Evolutionary conservation across 2,888 invertebrate genomes (phyloP).

Genomic region (Rutpela maculata): DNA sequence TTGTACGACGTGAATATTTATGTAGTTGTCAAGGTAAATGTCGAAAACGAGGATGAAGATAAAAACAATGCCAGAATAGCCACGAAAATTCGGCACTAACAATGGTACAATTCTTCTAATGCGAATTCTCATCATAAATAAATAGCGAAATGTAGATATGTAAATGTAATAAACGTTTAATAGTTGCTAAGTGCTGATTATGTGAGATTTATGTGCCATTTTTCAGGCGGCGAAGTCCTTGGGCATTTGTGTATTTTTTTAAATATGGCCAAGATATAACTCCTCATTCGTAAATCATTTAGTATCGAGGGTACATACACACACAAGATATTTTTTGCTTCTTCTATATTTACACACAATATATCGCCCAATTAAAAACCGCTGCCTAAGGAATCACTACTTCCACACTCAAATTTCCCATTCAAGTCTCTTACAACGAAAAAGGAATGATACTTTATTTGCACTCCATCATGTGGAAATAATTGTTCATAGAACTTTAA

Average conservation of each 20-base stretch:
- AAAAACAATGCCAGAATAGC: slow-evolving; percentile 12
- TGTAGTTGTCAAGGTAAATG: slow-evolving; percentile 18
- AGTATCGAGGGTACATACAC: too few species aligned
- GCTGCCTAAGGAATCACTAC: too few species aligned
- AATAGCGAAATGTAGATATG: neutral
- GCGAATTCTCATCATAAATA: neutral
- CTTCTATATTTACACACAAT: too few species aligned
- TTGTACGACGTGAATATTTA: slow-evolving; percentile 14
- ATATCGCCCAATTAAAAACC: too few species aligned
- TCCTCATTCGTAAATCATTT: too few species aligned
- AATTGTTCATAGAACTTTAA: too few species aligned
- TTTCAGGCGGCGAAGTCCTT: neutral
- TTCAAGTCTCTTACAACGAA: too few species aligned
- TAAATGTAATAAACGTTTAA: neutral
- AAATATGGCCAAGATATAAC: too few species aligned
- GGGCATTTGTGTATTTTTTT: neutral
- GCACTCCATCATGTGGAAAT: too few species aligned
- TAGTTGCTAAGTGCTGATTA: neutral
- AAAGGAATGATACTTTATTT: too few species aligned
- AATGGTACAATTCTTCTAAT: neutral
- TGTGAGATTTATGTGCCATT: neutral
- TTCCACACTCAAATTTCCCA: too few species aligned
- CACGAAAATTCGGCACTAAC: neutral
- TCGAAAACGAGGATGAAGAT: slow-evolving; percentile 10
- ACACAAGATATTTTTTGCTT: too few species aligned